These are phyloP conservation scores for Saccopteryx leptura DNA, from an alignment of 2,113 vertebrate genomes.

Conservation along the genomic window DNA sequence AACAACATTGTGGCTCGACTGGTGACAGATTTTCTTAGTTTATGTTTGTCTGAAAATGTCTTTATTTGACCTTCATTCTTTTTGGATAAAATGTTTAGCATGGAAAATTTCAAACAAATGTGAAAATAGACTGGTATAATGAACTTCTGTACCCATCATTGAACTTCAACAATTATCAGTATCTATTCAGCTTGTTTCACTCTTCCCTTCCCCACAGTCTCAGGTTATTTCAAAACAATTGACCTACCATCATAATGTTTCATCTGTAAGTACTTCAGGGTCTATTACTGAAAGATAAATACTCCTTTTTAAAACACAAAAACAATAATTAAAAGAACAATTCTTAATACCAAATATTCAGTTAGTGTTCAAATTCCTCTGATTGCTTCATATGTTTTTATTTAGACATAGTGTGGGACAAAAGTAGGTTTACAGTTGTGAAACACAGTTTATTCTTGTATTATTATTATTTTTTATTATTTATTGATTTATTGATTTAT, in stretches of 20 bases:
- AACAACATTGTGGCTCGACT: not conserved
- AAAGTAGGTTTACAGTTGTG: too few relatives aligned
- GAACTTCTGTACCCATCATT: not conserved
- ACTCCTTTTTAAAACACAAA: not conserved
- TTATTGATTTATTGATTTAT: too few relatives aligned
- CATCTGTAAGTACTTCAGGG: slow-evolving; percentile 2
- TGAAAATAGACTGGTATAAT: not conserved
- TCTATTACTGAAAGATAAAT: not conserved
- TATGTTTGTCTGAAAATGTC: not conserved
- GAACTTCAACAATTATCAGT: not conserved
- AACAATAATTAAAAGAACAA: not conserved
- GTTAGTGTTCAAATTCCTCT: not conserved
- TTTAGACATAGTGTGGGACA: too few relatives aligned
- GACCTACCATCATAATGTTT: not conserved
- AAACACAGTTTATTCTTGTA: too few relatives aligned
- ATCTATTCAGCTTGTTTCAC: not conserved
- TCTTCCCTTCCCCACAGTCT: not conserved
- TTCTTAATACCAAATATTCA: not conserved
- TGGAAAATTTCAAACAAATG: slow-evolving; percentile 4
- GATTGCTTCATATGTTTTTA: not conserved
- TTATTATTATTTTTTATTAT: too few relatives aligned
- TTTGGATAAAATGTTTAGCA: not conserved
- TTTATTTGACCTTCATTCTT: slow-evolving; percentile 4
- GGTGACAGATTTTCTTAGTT: not conserved
- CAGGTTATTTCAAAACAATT: not conserved